Evolutionary conservation across 2,888 invertebrate genomes (phyloP).

Genomic region (Lepidochrysops patricia): DNA sequence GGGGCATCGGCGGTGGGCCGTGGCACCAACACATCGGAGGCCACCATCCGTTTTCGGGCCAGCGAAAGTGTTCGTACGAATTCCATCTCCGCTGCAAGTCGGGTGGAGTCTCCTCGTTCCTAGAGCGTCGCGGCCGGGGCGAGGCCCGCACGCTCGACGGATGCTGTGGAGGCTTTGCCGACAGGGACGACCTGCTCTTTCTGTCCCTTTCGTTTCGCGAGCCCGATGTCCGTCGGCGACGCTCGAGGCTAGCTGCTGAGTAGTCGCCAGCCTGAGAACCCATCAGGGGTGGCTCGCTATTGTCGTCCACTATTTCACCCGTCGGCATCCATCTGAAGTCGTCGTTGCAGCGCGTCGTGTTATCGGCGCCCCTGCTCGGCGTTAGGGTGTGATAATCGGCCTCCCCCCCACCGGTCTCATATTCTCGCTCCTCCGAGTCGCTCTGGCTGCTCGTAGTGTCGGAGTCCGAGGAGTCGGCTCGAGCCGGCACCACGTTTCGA

Average conservation of each 20-base stretch:
- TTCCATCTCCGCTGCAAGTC: conserved; percentile 67
- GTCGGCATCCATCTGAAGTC: conserved; percentile 80
- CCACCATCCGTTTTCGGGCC: conserved; percentile 72
- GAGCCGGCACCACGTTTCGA: conserved; percentile 51
- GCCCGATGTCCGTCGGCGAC: conserved; percentile 64
- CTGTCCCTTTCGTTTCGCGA: conserved; percentile 77
- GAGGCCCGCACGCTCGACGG: conserved; percentile 57
- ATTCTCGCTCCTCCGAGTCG: conserved; percentile 57
- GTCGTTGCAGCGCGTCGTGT: conserved; percentile 78
- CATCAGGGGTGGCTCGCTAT: conserved; percentile 38
- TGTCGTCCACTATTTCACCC: conserved; percentile 48
- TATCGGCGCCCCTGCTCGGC: conserved; percentile 61
- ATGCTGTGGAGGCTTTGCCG: conserved; percentile 67
- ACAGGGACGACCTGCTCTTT: conserved; percentile 76
- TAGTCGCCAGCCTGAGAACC: conserved; percentile 50
- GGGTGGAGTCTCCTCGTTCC: conserved; percentile 55
- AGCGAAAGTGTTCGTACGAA: conserved; percentile 76
- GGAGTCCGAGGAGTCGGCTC: conserved; percentile 55
- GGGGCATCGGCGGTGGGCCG: conserved; percentile 57
- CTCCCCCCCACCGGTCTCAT: conserved; percentile 74
- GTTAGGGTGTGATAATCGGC: conserved; percentile 74
- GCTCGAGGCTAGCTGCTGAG: conserved; percentile 67
- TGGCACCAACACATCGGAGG: conserved; percentile 67
- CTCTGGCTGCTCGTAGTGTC: conserved; percentile 53
- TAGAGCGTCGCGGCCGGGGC: conserved; percentile 51